These are phyloP conservation scores for Drosophila pectinifera DNA, from an alignment of 1,140 invertebrate genomes.

Conservation along the genomic window DNA sequence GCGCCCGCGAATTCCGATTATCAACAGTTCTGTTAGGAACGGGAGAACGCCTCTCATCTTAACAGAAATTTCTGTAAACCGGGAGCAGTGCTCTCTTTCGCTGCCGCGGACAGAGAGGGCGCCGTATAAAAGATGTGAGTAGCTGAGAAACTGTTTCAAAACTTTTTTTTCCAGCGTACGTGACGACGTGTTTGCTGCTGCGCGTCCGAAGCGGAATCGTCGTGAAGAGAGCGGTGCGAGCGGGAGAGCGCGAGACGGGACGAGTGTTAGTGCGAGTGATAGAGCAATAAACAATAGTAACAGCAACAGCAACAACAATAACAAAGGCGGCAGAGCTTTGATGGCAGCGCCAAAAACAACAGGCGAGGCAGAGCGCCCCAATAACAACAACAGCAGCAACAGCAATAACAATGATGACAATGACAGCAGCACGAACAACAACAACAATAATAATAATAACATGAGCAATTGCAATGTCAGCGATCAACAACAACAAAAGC, in stretches of 20 bases:
- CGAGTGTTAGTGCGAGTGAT: conserved; percentile 18
- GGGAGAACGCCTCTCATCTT: not conserved
- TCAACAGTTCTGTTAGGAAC: conserved; percentile 2
- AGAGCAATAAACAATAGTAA: conserved; percentile 29
- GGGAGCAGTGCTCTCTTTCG: conserved; percentile 45
- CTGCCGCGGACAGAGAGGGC: conserved; percentile 50
- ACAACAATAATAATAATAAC: conserved; percentile 20
- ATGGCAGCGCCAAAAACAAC: conserved; percentile 70
- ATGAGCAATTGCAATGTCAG: conserved; percentile 62
- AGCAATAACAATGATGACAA: conserved; percentile 27
- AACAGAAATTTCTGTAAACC: conserved; percentile 19
- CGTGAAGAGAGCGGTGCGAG: conserved; percentile 15
- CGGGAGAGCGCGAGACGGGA: not conserved
- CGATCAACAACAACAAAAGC: conserved; percentile 31
- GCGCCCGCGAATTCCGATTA: conserved; percentile 7
- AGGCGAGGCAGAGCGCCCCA: conserved; percentile 41
- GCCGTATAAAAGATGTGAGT: conserved; percentile 3
- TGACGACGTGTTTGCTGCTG: conserved; percentile 59
- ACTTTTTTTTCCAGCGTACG: conserved; percentile 16
- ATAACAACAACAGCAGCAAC: conserved; percentile 40
- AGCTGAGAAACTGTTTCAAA: conserved; percentile 16
- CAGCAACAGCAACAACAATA: conserved; percentile 1
- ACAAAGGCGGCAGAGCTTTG: conserved; percentile 34
- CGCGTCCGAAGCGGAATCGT: conserved; percentile 13
- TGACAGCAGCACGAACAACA: conserved; percentile 8